Evolutionary conservation across 1,140 invertebrate species (phyloP), one percentile per base, ranked within the genome.

Genomic region (Drosophila ambigua): DNA sequence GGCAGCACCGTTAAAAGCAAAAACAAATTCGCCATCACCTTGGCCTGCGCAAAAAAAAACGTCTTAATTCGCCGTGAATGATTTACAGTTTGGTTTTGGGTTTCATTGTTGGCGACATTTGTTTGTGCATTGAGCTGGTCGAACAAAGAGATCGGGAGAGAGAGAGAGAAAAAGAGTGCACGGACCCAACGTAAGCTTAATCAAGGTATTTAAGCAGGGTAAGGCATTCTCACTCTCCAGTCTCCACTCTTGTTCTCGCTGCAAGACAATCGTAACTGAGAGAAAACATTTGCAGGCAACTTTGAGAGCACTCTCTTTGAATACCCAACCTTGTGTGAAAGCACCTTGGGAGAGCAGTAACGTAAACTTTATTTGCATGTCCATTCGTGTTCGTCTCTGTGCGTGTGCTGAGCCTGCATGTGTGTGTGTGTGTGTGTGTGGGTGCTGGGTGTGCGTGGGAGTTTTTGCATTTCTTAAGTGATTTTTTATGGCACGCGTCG

Each of bases 401-500:
- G 31, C 31, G 3, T 35, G 31, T 11, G 9, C 31, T 35, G 9
- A 4, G 9, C 31, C 9, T 9, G 3, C 9, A 11, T 35, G 4
- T 11, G 31, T 11, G 9, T 35, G 6, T 31, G 28, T 4, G 7
- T 13, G 24, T 3, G 26, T 8, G 41, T 9, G 16, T 1, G 15
- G 35, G 31, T 11, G 51, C 20, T 16, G 11, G 41, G 39, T 52
- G 49, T 80, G 80, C 57, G 80, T 83, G 81, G 80, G 81, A 69
- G 78, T 74, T 77, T 68, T 78, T 43, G 55, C 41, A 35, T 23
- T 53, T 44, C 65, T 75, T 85, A 85, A 85, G 82, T 85, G 82
- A 87, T 75, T 85, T 85, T 85, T 85, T 85, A 85, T 85, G 82
- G 82, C 82, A 85, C 82, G 82, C 82, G 82, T 79, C 35, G 31